phyloP scores from a whole-genome alignment of 2,888 invertebrate genomes.

The Miltochrista miniata region DNA sequence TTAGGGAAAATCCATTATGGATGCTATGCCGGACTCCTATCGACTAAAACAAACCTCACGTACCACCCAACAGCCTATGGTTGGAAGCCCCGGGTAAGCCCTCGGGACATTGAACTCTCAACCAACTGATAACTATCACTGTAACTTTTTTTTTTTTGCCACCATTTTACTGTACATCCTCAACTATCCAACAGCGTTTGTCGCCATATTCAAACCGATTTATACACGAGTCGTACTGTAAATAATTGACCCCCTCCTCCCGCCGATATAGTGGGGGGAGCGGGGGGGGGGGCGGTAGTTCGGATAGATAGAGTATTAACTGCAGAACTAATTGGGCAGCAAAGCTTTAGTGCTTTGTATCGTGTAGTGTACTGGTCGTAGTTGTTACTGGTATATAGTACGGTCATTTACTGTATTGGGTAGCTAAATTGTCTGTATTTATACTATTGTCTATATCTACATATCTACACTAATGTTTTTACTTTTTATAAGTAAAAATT shows the following conservation, averaged over 20 bases:
- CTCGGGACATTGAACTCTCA: too few species aligned
- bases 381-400: background rate
- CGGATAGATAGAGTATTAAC: background rate
- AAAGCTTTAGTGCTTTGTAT: background rate
- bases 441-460: too few species aligned
- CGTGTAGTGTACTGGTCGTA: background rate
- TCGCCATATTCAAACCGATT: background rate
- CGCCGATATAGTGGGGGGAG: background rate
- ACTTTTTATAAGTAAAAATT: too few species aligned
- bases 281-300: background rate
- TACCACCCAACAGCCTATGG: too few species aligned
- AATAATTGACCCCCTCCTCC: background rate
- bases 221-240: background rate
- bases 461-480: too few species aligned
- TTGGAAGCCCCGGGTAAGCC: too few species aligned
- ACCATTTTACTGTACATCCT: background rate
- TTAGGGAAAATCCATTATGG: too few species aligned
- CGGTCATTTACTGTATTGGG: too few species aligned
- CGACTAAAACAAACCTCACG: too few species aligned
- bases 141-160: background rate
- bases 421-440: too few species aligned
- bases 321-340: background rate
- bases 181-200: background rate
- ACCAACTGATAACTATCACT: too few species aligned
- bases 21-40: too few species aligned